Base-by-base conservation (phyloP, 2,888 invertebrate species). In the Phengaris alcon region DNA sequence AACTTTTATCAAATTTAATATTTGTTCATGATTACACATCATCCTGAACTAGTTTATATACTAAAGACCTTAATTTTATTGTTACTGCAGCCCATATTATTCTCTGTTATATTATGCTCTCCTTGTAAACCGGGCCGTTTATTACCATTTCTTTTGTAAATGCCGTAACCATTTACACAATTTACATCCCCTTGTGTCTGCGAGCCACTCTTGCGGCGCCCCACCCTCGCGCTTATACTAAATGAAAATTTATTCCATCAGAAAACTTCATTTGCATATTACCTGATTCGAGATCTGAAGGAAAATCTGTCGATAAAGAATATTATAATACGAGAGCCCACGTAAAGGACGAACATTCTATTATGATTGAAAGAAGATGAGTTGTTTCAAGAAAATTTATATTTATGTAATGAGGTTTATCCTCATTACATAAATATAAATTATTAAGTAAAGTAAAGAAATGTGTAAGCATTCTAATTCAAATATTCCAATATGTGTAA, bases 211-310 rank as follows among this genome's bases (percentile, higher is more conserved):
- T 64, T 35, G 64, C 64, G 64, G 64, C 64, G 64, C 64, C 35
- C 64, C 64, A 64, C 64, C 64, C 64, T 64, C 64, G 35, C 35
- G 64, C 64, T 12, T 64, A 64, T 64, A 44, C 64, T 64, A 64
- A 64, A 64, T 64, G 64, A 64, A 64, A 64, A 44, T 64, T 64
- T 64, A 64, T 64, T 64, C 64, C 64, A 64, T 64, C 64, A 64
- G 64, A 35, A 64, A 64, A 64, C 64, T 64, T 64, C 64, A 64
- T 64, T 64, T 64, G 35, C 64, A 64, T 64, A 64, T 64, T 64
- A 64, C 64, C 64, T 64, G 64, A 64, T 64, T 64, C 64, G 64
- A 64, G 64, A 64, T 64, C 64, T 64, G 64, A 64, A 64, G 35
- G 35, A 64, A 64, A 64, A 64, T 64, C 64, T 64, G 64, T 64